phyloP scores from a whole-genome alignment of 2,113 vertebrate species.

The Tricholaema leucomelas region DNA sequence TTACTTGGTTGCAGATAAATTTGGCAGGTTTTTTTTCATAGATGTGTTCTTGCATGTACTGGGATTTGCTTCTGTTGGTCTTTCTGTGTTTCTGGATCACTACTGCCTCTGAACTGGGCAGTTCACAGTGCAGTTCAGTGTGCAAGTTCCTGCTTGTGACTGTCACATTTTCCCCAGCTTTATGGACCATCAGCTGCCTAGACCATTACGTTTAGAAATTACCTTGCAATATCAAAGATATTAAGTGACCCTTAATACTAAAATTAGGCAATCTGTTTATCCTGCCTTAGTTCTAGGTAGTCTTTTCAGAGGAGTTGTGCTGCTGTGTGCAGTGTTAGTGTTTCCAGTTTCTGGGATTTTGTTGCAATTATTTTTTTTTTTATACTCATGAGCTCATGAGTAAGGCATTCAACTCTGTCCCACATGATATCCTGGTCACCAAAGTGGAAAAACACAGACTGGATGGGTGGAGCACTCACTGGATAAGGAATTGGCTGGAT shows the following conservation, averaged over 20 bases:
- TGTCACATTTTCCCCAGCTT: neutral
- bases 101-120: neutral
- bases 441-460: too few species aligned
- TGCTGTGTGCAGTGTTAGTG: neutral
- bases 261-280: neutral
- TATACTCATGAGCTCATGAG: too few species aligned
- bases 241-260: neutral
- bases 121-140: neutral
- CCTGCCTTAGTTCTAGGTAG: neutral
- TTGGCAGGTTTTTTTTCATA: constrained; percentile 3
- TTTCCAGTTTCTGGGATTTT: neutral
- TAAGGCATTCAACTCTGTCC: too few species aligned
- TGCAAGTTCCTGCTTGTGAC: neutral
- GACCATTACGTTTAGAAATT: neutral
- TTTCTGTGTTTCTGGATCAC: neutral
- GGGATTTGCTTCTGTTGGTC: neutral
- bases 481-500: too few species aligned
- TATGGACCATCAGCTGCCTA: neutral
- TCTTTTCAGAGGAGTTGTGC: neutral
- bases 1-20: constrained; percentile 49
- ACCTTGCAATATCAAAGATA: neutral
- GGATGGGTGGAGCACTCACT: too few species aligned
- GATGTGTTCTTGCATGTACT: neutral
- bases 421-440: too few species aligned
- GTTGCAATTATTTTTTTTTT: too few species aligned